Base-by-base conservation (phyloP, 2,113 vertebrate species). In the Odontophorus gujanensis region DNA sequence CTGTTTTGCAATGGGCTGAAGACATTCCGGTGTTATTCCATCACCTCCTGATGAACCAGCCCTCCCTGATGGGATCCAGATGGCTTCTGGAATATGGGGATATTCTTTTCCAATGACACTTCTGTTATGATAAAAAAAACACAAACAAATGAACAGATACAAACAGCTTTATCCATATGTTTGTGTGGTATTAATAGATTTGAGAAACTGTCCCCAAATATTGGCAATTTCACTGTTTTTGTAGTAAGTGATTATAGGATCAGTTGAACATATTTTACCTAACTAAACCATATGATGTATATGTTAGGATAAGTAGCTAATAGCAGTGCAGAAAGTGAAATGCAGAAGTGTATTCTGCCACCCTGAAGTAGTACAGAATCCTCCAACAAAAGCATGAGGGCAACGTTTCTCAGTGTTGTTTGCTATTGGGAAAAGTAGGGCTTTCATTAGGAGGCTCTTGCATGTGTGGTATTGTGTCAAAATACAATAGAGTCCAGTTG, bases 141-240 rank as follows among this genome's bases (percentile, higher is more conserved):
- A 17, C 77, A 84, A 86, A 61, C 43, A 82, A 85, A 79, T 5
- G 1, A 53, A 77, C 71, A 32, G 68, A 77, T 77, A 58, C 57
- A 88, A 88, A 62, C 68, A 84, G 58, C 53, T 89, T 85, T 75
- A 62, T 86, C 71, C 53, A 19, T 93, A 71, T 85, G 42, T 76
- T 91, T 95, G 68, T 28, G 13, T 24, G 42, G 25, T 94, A 62
- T 88, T 92, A 79, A 88, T 21, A 88, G 85, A 90, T 71, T 69
- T 36, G 48, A 65, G 68, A 92, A 74, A 59, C 67, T 57, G 9
- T 68, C 28, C 51, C n/a, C 69, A 92, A 89, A 71, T 81, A 67
- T 20, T 68, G 81, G 11, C 80, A 34, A 45, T 83, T 82, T 91
- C 24, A 24, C 43, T 93, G 72, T 30, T 81, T 91, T 67, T 65